These are phyloP conservation scores for Phrixothrix hirtus DNA, from an alignment of 2,888 invertebrate genomes.

Conservation along the genomic window DNA sequence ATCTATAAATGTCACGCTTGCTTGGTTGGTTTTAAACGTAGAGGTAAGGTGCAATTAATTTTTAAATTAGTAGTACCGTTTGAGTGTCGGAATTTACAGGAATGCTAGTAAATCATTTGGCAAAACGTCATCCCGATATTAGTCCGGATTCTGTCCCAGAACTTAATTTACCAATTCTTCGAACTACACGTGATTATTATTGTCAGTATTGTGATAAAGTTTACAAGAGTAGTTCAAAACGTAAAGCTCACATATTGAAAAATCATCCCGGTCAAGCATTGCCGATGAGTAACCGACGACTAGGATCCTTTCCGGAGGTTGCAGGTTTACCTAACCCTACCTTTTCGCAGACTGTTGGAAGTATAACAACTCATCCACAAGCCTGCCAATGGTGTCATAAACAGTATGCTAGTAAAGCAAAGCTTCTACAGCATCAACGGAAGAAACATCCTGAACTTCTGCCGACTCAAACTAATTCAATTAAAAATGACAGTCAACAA, in stretches of 20 bases:
- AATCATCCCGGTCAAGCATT: constrained; percentile 80
- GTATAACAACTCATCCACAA: constrained; percentile 71
- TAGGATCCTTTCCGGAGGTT: constrained; percentile 41
- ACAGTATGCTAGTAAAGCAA: constrained; percentile 82
- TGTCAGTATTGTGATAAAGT: constrained; percentile 83
- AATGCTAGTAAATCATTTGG: constrained; percentile 83
- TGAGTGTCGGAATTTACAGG: constrained; percentile 29
- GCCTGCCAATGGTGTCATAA: constrained; percentile 81
- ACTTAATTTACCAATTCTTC: constrained; percentile 75
- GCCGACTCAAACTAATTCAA: constrained; percentile 28
- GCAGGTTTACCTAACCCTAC: constrained; percentile 63
- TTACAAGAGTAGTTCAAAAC: constrained; percentile 83
- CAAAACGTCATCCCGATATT: constrained; percentile 72
- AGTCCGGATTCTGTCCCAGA: constrained; percentile 70
- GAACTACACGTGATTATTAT: constrained; percentile 77
- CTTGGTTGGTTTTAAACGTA: constrained; percentile 75
- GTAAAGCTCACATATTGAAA: constrained; percentile 79
- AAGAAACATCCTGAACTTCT: constrained; percentile 63
- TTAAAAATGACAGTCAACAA: constrained; percentile 6
- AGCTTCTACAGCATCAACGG: constrained; percentile 70
- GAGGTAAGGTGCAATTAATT: constrained; percentile 59
- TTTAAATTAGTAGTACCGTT: neutral
- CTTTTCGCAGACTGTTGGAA: constrained; percentile 72
- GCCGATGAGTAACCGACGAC: constrained; percentile 59
- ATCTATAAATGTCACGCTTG: constrained; percentile 78